Evolutionary conservation across 1,140 invertebrate genomes (phyloP), one percentile per base, ranked within the genome.

Genomic region (Trissolcus basalis): DNA sequence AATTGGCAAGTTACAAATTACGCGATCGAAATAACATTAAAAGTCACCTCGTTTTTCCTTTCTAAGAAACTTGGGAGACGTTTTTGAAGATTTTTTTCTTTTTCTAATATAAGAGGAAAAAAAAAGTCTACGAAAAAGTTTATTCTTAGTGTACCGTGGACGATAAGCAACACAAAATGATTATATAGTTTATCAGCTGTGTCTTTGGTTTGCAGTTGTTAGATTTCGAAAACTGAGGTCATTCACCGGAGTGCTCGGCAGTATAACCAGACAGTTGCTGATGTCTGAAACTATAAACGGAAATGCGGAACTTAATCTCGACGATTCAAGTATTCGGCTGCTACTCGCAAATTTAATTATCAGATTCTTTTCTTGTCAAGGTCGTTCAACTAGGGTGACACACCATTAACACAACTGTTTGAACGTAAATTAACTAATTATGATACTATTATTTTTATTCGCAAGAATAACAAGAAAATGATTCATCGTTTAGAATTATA

Each of bases 221-320:
- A 56, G 75, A 78, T 78, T 78, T 78, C 76, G 76, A 70, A 60
- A 70, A 67, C 58, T 49, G 61, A 56, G 77, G 77, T 78, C 77
- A 74, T 78, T 78, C 77, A 78, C 71, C 77, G 77, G 65, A 67
- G 59, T 63, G 61, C 54, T 55, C 49, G 48, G 67, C 64, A 61
- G 51, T 77, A 27, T 68, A 63, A 13, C 49, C 74, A 27, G 68
- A 53, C 69, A 41, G 65, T 63, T 71, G 59, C 39, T 43, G 59
- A 53, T 70, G 63, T 69, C 64, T 64, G 64, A 69, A 72, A 64
- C 58, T 60, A 69, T 49, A 54, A 67, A 72, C 75, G 64, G 68
- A 78, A 71, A 78, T 71, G 39, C 67, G 72, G 58, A 68, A 75
- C 72, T 68, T 51, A 64, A 36, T 71, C 41, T 27, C 13, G 49